Evolutionary conservation across 2,888 invertebrate genomes (phyloP).

Genomic region (Tipula helvola): DNA sequence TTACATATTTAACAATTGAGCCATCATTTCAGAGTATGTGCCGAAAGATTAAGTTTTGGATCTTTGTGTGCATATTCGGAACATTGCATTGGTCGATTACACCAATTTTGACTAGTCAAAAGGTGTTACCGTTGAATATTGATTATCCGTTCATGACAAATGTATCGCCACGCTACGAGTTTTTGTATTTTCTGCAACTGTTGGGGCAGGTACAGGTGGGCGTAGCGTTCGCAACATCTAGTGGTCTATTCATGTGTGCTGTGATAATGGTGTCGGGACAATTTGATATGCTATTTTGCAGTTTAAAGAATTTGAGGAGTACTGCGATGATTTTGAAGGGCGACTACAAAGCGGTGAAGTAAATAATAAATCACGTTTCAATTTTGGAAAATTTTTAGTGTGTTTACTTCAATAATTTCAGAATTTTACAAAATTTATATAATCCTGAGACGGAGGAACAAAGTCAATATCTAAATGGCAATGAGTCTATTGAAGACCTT

Average conservation of each 20-base stretch:
- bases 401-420: not conserved
- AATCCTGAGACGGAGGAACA: conserved; percentile 9
- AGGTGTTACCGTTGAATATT: conserved; percentile 25
- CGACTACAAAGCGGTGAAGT: not conserved
- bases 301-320: conserved; percentile 27
- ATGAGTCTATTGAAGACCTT: conserved; percentile 12
- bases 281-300: conserved; percentile 27
- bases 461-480: conserved; percentile 13
- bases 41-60: conserved; percentile 21
- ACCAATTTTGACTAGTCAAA: conserved; percentile 23
- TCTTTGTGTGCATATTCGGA: conserved; percentile 21
- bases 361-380: no score
- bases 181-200: conserved; percentile 22
- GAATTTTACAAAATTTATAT: not conserved
- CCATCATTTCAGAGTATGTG: conserved; percentile 19
- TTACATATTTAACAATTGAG: conserved; percentile 25
- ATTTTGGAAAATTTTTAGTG: not conserved
- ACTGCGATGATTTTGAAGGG: conserved; percentile 19
- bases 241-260: conserved; percentile 28
- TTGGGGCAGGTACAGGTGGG: conserved; percentile 29
- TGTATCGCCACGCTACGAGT: conserved; percentile 21
- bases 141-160: conserved; percentile 30
- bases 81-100: conserved; percentile 23
- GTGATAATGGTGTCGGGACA: conserved; percentile 27
- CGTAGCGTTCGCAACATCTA: conserved; percentile 19